phyloP scores from a whole-genome alignment of 2,113 vertebrate species.

The Dasyurus viverrinus region DNA sequence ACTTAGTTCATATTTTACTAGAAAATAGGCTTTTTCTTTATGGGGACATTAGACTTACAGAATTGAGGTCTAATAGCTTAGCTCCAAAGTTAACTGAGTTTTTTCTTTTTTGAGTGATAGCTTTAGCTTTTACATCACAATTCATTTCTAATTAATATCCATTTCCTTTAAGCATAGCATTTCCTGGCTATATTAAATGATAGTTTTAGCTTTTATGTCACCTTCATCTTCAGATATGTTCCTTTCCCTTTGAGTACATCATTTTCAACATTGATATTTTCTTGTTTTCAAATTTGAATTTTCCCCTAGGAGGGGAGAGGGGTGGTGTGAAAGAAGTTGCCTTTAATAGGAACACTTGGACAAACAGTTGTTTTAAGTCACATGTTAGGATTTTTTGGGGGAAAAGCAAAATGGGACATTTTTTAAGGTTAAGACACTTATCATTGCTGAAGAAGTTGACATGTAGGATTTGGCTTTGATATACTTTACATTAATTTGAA shows the following conservation, averaged over 20 bases:
- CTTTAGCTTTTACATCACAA: neutral
- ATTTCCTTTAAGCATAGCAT: neutral
- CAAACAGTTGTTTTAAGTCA: neutral
- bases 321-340: too few relatives aligned
- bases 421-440: neutral
- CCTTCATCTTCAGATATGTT: neutral
- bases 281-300: too few relatives aligned
- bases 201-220: neutral
- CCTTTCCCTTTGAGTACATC: neutral
- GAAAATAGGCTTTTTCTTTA: neutral
- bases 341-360: too few relatives aligned
- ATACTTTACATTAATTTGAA: neutral
- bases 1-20: neutral
- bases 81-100: neutral
- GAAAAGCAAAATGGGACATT: neutral
- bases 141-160: neutral
- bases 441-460: neutral
- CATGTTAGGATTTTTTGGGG: neutral
- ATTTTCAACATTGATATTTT: too few relatives aligned
- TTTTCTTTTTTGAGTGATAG: neutral
- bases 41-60: neutral
- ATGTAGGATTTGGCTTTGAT: neutral
- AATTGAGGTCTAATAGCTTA: neutral
- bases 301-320: too few relatives aligned
- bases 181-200: neutral